A percentile compares a stretch with the other conserved stretches of the same genome.
phyloP scores from a whole-genome alignment of 2,888 invertebrate genomes.

The Lydus trimaculatus region DNA sequence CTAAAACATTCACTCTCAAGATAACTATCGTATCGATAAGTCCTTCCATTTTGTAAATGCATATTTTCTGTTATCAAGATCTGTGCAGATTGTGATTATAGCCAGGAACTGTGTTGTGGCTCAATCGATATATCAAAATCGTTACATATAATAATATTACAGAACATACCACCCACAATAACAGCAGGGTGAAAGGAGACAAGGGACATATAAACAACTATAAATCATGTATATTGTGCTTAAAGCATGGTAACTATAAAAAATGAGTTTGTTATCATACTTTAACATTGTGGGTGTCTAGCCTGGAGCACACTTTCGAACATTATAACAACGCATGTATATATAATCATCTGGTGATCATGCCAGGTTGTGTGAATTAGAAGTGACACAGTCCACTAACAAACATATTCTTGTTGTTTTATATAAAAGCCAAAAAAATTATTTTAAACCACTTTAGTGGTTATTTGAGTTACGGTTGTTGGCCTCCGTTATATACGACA shows the following conservation, averaged over 20 bases:
- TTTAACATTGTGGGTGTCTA: constrained; percentile 31
- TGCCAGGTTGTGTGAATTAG: constrained; percentile 15
- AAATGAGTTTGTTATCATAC: constrained; percentile 35
- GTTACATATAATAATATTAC: constrained; percentile 38
- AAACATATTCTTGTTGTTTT: too few species aligned
- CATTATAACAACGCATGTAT: constrained; percentile 5
- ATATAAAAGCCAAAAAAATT: too few species aligned
- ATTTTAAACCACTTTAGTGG: too few species aligned
- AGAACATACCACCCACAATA: constrained; percentile 20
- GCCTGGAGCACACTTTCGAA: constrained; percentile 22
- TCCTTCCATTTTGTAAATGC: constrained; percentile 40
- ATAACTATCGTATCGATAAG: constrained; percentile 40
- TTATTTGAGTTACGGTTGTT: not conserved
- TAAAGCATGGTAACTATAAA: constrained; percentile 32
- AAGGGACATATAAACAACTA: constrained; percentile 37
- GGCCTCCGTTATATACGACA: not conserved
- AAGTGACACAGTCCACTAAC: not conserved
- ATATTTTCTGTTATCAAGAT: constrained; percentile 44
- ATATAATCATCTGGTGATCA: constrained; percentile 21
- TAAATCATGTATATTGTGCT: constrained; percentile 34
- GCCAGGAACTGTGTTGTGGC: constrained; percentile 43
- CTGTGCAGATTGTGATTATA: constrained; percentile 44
- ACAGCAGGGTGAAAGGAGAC: constrained; percentile 14
- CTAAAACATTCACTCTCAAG: constrained; percentile 15
- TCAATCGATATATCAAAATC: constrained; percentile 48